Evolutionary conservation across 2,797 vertebrate genomes (phyloP).

Genomic region (Petrocephalus schoutedeni): DNA sequence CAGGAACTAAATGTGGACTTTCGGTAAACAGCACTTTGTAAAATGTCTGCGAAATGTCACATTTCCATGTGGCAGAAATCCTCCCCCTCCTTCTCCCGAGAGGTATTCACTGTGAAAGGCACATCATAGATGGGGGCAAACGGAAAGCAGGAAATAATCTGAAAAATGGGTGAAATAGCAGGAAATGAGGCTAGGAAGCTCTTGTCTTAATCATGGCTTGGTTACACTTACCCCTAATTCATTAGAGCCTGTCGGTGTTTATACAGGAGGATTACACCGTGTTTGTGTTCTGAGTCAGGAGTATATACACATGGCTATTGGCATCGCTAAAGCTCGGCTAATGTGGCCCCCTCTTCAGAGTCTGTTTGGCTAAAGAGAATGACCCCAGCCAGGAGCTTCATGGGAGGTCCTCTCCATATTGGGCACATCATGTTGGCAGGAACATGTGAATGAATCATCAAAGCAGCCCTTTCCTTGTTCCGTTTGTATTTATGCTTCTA

Average conservation of each 20-base stretch:
- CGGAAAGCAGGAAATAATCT: slow-evolving; percentile 8
- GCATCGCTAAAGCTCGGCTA: neutral
- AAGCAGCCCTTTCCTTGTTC: neutral
- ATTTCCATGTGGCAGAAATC: slow-evolving; percentile 40
- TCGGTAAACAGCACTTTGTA: slow-evolving; percentile 40
- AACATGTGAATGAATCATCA: neutral
- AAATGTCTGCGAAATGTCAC: slow-evolving; percentile 42
- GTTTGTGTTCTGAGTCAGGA: neutral
- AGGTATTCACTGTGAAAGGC: slow-evolving; percentile 7
- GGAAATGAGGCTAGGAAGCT: neutral
- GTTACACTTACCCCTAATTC: neutral
- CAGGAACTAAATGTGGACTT: slow-evolving; percentile 50
- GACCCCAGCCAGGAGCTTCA: neutral
- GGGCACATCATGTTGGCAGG: neutral
- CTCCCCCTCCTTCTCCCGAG: slow-evolving; percentile 31
- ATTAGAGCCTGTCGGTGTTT: neutral
- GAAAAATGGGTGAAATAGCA: neutral
- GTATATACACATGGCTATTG: neutral
- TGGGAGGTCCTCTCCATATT: neutral
- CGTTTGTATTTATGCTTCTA: neutral
- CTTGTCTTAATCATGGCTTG: neutral
- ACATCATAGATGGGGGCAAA: neutral
- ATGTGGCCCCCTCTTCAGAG: neutral
- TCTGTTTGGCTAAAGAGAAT: neutral
- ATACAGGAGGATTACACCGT: neutral